Base-by-base conservation (phyloP, 2,888 invertebrate genomes). In the Amphimallon solstitiale region DNA sequence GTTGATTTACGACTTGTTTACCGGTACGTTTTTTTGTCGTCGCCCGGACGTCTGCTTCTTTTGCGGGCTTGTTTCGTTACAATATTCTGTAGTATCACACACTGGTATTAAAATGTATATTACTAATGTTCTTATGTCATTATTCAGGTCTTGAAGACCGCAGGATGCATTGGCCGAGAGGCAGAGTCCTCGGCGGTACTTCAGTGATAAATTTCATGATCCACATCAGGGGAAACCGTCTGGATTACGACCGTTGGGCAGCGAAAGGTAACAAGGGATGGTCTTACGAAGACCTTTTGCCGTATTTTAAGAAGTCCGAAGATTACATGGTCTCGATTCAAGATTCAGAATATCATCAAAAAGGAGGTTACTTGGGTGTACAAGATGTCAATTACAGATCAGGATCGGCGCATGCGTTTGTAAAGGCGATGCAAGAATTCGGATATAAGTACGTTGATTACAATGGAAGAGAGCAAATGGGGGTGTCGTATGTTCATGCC, bases 121-220 rank as follows among this genome's bases (percentile, higher is more conserved):
- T n/a, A n/a, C n/a, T n/a, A n/a, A n/a, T n/a, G n/a, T n/a, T n/a
- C n/a, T n/a, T n/a, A n/a, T n/a, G n/a, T n/a, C n/a, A 5, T 29
- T 29, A n/a, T n/a, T 29, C 83, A 62, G 59, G 75, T 1, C 78
- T 82, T 76, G 72, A 68, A 1, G 73, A 77, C 12, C 74, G 73
- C 0, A 73, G 71, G 35, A 83, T 82, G 69, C 77, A 75, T 0
- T 78, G 78, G 72, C 80, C 85, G 0, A 73, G 84, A 49, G 94
- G 93, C 1, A 92, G 91, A 79, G 91, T 92, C 0, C 86, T 94
- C 76, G 94, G 94, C 3, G 94, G 94, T 1, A 90, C 89, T 7
- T 91, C 91, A 70, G 89, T 91, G 0, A 82, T 93, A 5, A 94
- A 94, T 77, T 90, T 89, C 73, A 92, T 94, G 93, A 89, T 91